Conservation (phyloP, 2,888 invertebrate species). For the Hydriomena furcata region DNA sequence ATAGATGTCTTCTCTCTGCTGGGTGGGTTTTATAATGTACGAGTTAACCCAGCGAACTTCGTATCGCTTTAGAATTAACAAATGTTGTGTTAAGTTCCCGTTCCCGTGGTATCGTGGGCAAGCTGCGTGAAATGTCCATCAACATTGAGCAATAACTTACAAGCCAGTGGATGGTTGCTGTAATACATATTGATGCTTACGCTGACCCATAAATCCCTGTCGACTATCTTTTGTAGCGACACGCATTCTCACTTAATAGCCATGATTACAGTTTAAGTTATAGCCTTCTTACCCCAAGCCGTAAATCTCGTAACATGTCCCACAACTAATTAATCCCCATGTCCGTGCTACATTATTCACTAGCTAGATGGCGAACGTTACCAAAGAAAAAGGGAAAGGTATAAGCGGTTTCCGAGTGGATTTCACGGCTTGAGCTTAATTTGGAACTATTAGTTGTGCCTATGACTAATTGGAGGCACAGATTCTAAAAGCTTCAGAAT, state of each 20-base stretch:
- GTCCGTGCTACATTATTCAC: slow-evolving; percentile 31
- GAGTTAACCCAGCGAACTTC: too few relatives aligned
- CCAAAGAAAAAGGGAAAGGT: slow-evolving; percentile 8
- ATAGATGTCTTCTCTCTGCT: too few relatives aligned
- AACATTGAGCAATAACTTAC: too few relatives aligned
- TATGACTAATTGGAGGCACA: slow-evolving; percentile 15
- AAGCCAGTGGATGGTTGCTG: too few relatives aligned
- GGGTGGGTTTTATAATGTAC: too few relatives aligned
- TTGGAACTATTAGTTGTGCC: slow-evolving; percentile 15
- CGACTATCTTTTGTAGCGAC: slow-evolving; percentile 12
- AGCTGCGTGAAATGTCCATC: too few relatives aligned
- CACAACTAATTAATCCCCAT: slow-evolving; percentile 29
- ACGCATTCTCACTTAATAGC: slow-evolving; percentile 23
- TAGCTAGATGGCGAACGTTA: slow-evolving; percentile 12
- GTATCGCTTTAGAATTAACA: too few relatives aligned
- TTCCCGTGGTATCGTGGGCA: too few relatives aligned
- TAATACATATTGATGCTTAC: too few relatives aligned
- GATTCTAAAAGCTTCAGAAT: slow-evolving; percentile 11
- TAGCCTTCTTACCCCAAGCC: slow-evolving; percentile 22
- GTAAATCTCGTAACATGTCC: slow-evolving; percentile 23
- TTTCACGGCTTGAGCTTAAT: slow-evolving; percentile 14
- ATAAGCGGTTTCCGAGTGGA: slow-evolving; percentile 21
- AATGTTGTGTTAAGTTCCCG: too few relatives aligned
- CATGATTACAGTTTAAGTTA: slow-evolving; percentile 27
- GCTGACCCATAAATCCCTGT: slow-evolving; percentile 4